phyloP scores from a whole-genome alignment of 2,113 vertebrate species.

The Girardinichthys multiradiatus region DNA sequence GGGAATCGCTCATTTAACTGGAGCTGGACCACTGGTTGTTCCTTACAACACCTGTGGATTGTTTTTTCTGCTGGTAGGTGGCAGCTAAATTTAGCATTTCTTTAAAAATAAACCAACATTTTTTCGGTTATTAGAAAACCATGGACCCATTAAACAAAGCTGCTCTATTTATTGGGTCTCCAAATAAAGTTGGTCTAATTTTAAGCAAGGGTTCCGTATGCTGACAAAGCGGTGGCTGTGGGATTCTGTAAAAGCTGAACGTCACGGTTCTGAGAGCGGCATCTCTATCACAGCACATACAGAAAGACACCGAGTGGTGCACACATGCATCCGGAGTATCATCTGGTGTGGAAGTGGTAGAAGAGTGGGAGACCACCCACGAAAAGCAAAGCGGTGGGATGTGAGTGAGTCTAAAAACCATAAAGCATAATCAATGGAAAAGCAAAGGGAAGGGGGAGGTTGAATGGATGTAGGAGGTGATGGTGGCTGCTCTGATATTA shows the following conservation, averaged over 20 bases:
- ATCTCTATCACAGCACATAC: not conserved
- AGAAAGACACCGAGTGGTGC: not conserved
- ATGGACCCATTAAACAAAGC: not conserved
- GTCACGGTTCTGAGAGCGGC: constrained; percentile 13
- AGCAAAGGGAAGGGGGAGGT: constrained; percentile 23
- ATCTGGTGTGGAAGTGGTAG: constrained; percentile 31
- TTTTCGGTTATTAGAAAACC: not conserved
- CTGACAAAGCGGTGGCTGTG: not conserved
- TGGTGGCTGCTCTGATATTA: constrained; percentile 5
- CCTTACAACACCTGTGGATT: not conserved
- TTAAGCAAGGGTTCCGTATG: constrained; percentile 16
- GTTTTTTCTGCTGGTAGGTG: not conserved
- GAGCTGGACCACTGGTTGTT: not conserved
- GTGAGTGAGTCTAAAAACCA: constrained; percentile 9
- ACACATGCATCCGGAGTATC: constrained; percentile 13
- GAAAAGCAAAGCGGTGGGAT: not conserved
- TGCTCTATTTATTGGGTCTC: not conserved
- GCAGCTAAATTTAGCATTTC: not conserved
- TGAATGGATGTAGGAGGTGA: not conserved
- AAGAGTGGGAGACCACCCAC: constrained; percentile 24
- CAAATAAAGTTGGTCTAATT: constrained; percentile 1
- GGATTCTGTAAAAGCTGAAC: constrained; percentile 24
- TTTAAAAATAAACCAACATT: not conserved
- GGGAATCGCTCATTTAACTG: too few relatives aligned
- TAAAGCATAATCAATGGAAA: constrained; percentile 22